Base-by-base conservation (phyloP, 2,797 vertebrate species). In the Notolepis coatsorum region DNA sequence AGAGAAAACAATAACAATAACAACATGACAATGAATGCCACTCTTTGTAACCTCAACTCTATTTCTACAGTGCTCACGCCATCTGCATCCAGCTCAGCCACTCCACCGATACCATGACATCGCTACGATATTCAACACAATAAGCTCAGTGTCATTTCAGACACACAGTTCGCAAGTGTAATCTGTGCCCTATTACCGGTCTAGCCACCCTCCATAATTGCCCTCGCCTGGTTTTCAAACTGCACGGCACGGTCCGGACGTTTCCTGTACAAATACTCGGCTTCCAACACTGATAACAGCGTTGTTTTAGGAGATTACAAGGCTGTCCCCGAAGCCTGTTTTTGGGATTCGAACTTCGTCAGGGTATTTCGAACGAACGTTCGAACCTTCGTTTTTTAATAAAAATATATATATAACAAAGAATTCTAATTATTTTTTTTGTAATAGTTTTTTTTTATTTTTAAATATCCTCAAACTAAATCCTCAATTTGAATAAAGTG, bases 71-170 rank as follows among this genome's bases (percentile, higher is more conserved):
- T 53, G 42, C 52, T 64, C 56, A 18, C 18, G 52, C 71, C 83
- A 84, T 81, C 82, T 84, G 82, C 61, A 53, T 67, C 54, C 71
- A 81, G 73, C 84, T 81, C 61, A 59, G 18, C 70, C 9, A 41
- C 53, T 42, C 53, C 10, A 18, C 64, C 53, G 45, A 66, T 70
- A 63, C 54, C 31, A 53, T 61, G 10, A 64, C 49, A 74, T 69
- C 49, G 42, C 53, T 13, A 20, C 68, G 76, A 60, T 69, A 74
- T 47, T 65, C 52, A 12, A 21, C 71, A 77, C 80, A 78, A 82
- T 48, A 50, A 81, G 65, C 75, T 71, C 74, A 59, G 75, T 77
- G 77, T 80, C 53, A 31, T 7, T 28, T n/a, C 42, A 8, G 49
- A 76, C 72, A 80, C n/a, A 69, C 57, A 68, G 53, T 64, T 56